Percentiles rank a stretch among this genome's conserved stretches.
phyloP scores from a whole-genome alignment of 2,797 vertebrate genomes.

The Coranthus polyacanthus region DNA sequence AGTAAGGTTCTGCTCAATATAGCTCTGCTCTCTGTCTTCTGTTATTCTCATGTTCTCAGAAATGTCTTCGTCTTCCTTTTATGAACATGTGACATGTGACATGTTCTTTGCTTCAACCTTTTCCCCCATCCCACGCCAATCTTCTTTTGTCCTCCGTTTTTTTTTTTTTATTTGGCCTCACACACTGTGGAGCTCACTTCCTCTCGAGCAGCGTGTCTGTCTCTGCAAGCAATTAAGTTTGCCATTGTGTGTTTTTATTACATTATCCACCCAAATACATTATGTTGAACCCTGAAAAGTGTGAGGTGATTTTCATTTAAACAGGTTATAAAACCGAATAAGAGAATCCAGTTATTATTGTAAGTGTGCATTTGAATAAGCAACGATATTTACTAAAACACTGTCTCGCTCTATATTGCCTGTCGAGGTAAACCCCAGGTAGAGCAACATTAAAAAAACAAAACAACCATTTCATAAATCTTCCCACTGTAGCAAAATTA shows the following conservation, averaged over 20 bases:
- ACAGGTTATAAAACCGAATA: conserved; percentile 42
- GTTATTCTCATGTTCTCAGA: conserved; percentile 16
- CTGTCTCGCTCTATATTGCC: conserved; percentile 25
- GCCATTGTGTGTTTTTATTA: conserved; percentile 65
- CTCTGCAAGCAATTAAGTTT: conserved; percentile 51
- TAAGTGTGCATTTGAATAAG: conserved; percentile 35
- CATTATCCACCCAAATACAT: conserved; percentile 53
- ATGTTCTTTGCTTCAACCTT: neutral
- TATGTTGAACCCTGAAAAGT: conserved; percentile 38
- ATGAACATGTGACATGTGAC: neutral
- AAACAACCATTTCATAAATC: conserved; percentile 44
- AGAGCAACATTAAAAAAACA: conserved; percentile 38
- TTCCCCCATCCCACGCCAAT: conserved; percentile 1
- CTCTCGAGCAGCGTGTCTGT: neutral
- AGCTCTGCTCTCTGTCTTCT: conserved; percentile 10
- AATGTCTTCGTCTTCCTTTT: conserved; percentile 7
- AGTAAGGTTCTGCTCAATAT: conserved; percentile 11
- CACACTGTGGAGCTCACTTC: conserved; percentile 4
- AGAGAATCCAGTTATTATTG: conserved; percentile 50
- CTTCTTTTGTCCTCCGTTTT: too few species aligned
- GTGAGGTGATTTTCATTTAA: conserved; percentile 55
- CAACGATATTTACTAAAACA: conserved; percentile 30
- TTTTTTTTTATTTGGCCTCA: neutral
- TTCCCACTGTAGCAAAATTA: conserved; percentile 35
- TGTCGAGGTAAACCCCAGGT: conserved; percentile 43